Base-by-base conservation (phyloP, 2,113 vertebrate species). In the Piprites chloris region DNA sequence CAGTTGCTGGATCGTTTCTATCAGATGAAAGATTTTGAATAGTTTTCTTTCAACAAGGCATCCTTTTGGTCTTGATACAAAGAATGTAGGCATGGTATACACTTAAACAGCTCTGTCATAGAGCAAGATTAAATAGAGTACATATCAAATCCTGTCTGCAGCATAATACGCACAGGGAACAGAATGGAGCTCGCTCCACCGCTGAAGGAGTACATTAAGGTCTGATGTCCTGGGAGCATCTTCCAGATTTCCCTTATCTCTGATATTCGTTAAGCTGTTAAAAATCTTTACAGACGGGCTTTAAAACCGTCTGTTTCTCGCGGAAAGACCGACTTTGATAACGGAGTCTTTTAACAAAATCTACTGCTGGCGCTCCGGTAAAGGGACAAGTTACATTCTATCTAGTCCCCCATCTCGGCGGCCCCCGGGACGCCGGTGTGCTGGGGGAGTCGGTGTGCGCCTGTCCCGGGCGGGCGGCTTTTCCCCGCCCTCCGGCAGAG, bases 11-110 rank as follows among this genome's bases (percentile, higher is more conserved):
- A 97, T 97, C 96, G 85, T 94, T 97, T 96, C 96, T 97, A 97
- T 97, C 96, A 97, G 96, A 96, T 96, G 96, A 97, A 97, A 96
- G 96, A 97, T 96, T 97, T 94, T 97, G 96, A 97, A 97, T 97
- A 96, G 96, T 96, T 97, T 97, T 96, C 96, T 96, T 96, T 97
- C 96, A 96, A 97, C 96, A 97, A 96, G 95, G 96, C 95, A 96
- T 97, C 95, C 96, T 96, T 97, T 96, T 94, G 96, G 96, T 96
- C 95, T 90, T 73, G 85, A 94, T 96, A 97, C 95, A 97, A 97
- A 97, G 96, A 88, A 89, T 58, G 96, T 96, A 96, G 96, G 96
- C 96, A 96, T 61, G 88, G 96, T 97, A 92, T 96, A 97, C 96
- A 97, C 95, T 97, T 97, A 96, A 97, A 97, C 96, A 97, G 93